Percentiles rank a stretch among this genome's conserved stretches.
Evolutionary conservation across 2,113 vertebrate species (phyloP).

Genomic region (Xenus cinereus): DNA sequence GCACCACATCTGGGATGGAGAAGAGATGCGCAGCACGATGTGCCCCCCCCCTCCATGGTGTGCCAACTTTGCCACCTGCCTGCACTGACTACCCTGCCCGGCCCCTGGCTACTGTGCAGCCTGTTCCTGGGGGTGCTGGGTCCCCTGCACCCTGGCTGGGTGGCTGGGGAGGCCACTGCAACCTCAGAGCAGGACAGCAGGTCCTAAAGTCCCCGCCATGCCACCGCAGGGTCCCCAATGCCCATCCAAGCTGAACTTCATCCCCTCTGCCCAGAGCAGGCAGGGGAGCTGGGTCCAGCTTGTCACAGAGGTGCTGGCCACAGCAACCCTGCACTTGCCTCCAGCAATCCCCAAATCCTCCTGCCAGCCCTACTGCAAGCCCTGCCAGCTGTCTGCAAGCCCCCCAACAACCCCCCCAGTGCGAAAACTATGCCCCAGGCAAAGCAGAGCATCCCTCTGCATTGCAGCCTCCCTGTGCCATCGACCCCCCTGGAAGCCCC

Average conservation of each 20-base stretch:
- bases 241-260: fast-evolving
- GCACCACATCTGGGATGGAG: background rate
- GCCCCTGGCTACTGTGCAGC: background rate
- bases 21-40: background rate
- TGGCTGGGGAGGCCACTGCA: background rate
- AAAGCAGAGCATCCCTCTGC: background rate
- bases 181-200: background rate
- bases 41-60: fast-evolving
- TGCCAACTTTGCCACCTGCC: background rate
- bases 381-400: background rate
- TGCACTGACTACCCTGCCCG: background rate
- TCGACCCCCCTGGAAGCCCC: too few species aligned
- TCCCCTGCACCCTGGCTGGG: fast-evolving
- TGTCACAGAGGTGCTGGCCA: background rate
- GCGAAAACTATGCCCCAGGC: background rate
- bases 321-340: background rate
- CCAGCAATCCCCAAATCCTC: background rate
- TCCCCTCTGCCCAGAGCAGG: background rate
- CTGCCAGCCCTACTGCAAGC: background rate
- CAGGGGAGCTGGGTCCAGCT: background rate
- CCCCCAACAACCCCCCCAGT: background rate
- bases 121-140: background rate
- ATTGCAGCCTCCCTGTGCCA: background rate
- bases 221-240: background rate
- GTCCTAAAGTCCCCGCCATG: background rate